Conservation (phyloP, 2,888 invertebrate genomes). For the Chymomyza amoena region DNA sequence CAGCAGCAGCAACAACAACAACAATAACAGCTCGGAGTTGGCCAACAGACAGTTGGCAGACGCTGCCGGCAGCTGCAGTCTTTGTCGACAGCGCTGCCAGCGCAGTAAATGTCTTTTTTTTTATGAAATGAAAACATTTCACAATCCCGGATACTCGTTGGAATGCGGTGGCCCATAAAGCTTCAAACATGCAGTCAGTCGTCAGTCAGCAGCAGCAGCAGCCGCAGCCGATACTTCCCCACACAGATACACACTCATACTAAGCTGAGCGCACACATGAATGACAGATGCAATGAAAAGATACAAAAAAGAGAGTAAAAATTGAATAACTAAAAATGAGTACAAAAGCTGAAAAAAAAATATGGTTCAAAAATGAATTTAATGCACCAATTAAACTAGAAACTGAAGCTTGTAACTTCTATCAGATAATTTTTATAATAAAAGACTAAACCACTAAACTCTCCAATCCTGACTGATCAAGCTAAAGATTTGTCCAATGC, state of each 20-base stretch:
- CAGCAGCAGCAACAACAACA: slow-evolving; percentile 1
- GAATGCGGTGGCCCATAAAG: slow-evolving; percentile 69
- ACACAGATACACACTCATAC: slow-evolving; percentile 3
- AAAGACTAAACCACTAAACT: no score
- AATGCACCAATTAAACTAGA: no score
- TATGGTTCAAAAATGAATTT: no score
- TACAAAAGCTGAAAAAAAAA: background rate
- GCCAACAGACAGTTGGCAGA: slow-evolving; percentile 46
- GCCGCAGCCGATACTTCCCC: background rate
- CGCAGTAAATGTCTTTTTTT: slow-evolving; percentile 56
- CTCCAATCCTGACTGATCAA: no score
- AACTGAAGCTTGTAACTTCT: no score
- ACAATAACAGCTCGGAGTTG: slow-evolving; percentile 12
- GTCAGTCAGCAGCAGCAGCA: slow-evolving; percentile 31
- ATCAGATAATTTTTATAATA: no score
- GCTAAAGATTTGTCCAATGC: no score
- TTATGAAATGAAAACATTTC: slow-evolving; percentile 70
- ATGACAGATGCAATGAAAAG: slow-evolving; percentile 12
- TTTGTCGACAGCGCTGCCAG: background rate
- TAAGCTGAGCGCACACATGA: slow-evolving; percentile 7
- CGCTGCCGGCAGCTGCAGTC: slow-evolving; percentile 36
- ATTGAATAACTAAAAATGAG: background rate
- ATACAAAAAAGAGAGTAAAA: slow-evolving; percentile 2
- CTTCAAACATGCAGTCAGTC: slow-evolving; percentile 48
- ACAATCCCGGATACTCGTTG: slow-evolving; percentile 74